Base-by-base conservation (phyloP, 1,140 invertebrate genomes). In the Cydia amplana region DNA sequence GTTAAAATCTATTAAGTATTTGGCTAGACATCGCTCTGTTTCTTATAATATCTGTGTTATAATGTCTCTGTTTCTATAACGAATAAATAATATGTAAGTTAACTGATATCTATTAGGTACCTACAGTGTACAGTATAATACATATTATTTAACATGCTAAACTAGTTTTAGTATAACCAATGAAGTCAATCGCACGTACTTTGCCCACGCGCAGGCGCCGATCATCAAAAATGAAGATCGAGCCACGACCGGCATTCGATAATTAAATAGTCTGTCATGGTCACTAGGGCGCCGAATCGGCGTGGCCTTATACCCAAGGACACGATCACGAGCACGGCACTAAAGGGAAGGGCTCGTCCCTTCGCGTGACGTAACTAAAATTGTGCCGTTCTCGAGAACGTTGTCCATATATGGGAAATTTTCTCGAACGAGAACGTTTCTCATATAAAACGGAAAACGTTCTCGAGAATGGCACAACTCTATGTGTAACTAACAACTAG, bases 261-360 rank as follows among this genome's bases (percentile, higher is more conserved):
- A n/a, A 51, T 51, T 51, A n/a, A 51, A n/a, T 60, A 18, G 55
- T 9, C 55, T 60, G 55, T 60, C 18, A 60, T 9, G 55, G 55
- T 20, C 55, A 60, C 6, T 60, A 60, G 55, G 55, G 55, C 18
- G 7, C 14, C 49, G n/a, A 51, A 51, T n/a, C n/a, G n/a, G 12
- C 46, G 46, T 51, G 49, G 55, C 55, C 55, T 60, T 18, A 60
- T 2, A 9, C 55, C n/a, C 18, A 60, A 60, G 55, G 55, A 7
- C 55, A 60, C 2, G 49, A 14, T n/a, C 49, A n/a, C 9, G 46
- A 16, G 12, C 46, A 49, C 49, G 49, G 10, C 16, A 60, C 18
- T 20, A 51, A 51, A 60, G 55, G 55, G 55, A 18, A 60, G 14
- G 49, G 49, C 18, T 60, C 4, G 49, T 14, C 55, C 55, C 55